Base-by-base conservation (phyloP, 2,888 invertebrate genomes). In the Parthenolecanium corni region DNA sequence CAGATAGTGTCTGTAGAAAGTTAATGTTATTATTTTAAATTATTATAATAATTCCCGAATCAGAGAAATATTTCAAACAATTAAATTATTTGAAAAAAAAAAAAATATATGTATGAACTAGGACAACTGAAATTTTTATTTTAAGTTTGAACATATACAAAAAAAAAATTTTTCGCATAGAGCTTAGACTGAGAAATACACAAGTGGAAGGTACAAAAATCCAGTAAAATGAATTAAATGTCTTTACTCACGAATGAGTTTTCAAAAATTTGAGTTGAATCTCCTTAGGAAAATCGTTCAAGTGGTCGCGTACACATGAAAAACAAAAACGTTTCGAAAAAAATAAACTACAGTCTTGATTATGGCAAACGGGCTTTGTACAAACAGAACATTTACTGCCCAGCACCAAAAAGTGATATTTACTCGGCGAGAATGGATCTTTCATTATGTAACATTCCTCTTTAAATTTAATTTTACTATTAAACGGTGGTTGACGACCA, bases 401-500 rank as follows among this genome's bases (percentile, higher is more conserved):
- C 18, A 92, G 71, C 3, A 89, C 78, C 65, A 89, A 74, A 70
- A 84, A 83, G 73, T 89, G 85, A n/a, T 84, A 82, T 71, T 80
- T 82, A 62, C 82, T 82, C 5, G 83, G 82, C 69, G 82, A 80
- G 71, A 91, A 92, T 0, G 92, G 92, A 75, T 92, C 91, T 70
- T 85, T 85, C 80, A 88, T 85, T 0, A 90, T 74, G 73, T 85
- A 93, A 66, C 82, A 83, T 36, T 86, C 80, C 71, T 89, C 88
- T 67, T 65, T 65, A 36, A 64, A 64, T 57, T 52, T 52, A 20
- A 66, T 25, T 18, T 64, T 62, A 14, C 49, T 54, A 52, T 66
- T 66, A 40, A 62, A 65, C 18, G 52, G 57, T 20, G 63, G 51
- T 12, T 38, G 54, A 12, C 52, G 11, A 18, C 57, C 46, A 56